These are phyloP conservation scores for Malurus elegans DNA, from an alignment of 2,113 vertebrate species.

Conservation along the genomic window DNA sequence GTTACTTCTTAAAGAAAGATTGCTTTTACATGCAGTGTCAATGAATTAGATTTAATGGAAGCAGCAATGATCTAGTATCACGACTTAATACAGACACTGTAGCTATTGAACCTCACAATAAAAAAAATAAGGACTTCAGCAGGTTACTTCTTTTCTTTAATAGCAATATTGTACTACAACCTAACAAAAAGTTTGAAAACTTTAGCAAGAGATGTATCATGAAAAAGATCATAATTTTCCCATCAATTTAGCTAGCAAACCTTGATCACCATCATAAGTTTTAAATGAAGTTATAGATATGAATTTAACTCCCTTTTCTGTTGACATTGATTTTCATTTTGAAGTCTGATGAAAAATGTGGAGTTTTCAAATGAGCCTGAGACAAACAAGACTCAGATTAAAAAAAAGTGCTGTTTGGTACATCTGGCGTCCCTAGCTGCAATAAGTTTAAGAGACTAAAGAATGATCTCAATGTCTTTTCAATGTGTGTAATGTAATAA, in stretches of 20 bases:
- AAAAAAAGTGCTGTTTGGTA: neutral
- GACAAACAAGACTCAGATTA: neutral
- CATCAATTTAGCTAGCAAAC: neutral
- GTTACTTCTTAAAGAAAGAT: neutral
- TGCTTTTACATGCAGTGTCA: neutral
- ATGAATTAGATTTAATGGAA: slow-evolving; percentile 40
- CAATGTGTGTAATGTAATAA: neutral
- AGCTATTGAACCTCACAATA: neutral
- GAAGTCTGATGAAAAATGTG: neutral
- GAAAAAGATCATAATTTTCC: neutral
- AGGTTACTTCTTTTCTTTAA: neutral
- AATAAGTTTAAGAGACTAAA: neutral
- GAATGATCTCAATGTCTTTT: neutral
- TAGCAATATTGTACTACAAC: neutral
- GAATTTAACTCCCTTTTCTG: neutral
- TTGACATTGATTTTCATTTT: neutral
- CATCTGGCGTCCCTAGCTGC: neutral
- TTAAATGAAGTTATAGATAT: neutral
- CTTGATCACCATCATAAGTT: neutral
- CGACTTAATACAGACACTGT: neutral
- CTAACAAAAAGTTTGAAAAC: neutral
- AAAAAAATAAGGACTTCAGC: neutral
- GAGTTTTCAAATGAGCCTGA: neutral
- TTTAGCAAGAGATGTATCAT: neutral
- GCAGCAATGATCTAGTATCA: neutral